These are phyloP conservation scores for Temnopleurus reevesii DNA, from an alignment of 53 echinoderm and acorn worm genomes.

Conservation along the genomic window DNA sequence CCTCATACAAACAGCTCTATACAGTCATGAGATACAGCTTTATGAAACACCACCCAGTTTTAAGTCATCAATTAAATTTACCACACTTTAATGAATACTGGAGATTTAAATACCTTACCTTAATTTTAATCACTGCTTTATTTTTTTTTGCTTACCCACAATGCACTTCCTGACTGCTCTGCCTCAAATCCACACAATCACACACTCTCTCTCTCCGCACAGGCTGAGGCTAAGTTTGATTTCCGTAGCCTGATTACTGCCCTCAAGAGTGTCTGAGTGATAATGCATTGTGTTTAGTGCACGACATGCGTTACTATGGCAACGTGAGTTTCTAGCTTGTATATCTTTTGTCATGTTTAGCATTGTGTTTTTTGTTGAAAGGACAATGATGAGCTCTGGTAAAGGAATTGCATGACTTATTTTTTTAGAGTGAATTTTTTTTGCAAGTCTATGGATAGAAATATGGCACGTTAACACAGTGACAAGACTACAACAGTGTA, in stretches of 20 bases:
- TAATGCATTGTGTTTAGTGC: conserved; percentile 54
- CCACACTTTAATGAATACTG: too few relatives aligned
- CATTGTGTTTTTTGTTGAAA: not conserved
- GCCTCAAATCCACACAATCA: not conserved
- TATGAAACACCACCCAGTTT: too few relatives aligned
- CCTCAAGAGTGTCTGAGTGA: conserved; percentile 54
- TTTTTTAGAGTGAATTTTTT: too few relatives aligned
- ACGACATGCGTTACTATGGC: conserved; percentile 48
- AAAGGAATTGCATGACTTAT: not conserved
- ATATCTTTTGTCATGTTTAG: not conserved
- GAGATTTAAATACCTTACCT: not conserved
- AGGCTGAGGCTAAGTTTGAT: conserved; percentile 52
- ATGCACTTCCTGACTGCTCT: conserved; percentile 35
- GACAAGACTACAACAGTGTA: too few relatives aligned
- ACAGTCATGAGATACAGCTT: too few relatives aligned
- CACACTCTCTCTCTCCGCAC: not conserved
- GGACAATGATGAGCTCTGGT: not conserved
- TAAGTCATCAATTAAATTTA: too few relatives aligned
- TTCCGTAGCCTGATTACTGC: conserved; percentile 49
- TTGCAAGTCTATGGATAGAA: too few relatives aligned
- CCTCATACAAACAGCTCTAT: too few relatives aligned
- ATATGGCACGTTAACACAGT: too few relatives aligned
- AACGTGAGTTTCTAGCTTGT: conserved; percentile 48
- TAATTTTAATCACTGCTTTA: conserved; percentile 29
- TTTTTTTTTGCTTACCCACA: conserved; percentile 10